These are phyloP conservation scores for Cherax quadricarinatus DNA, from an alignment of 1,140 invertebrate genomes.

Conservation along the genomic window DNA sequence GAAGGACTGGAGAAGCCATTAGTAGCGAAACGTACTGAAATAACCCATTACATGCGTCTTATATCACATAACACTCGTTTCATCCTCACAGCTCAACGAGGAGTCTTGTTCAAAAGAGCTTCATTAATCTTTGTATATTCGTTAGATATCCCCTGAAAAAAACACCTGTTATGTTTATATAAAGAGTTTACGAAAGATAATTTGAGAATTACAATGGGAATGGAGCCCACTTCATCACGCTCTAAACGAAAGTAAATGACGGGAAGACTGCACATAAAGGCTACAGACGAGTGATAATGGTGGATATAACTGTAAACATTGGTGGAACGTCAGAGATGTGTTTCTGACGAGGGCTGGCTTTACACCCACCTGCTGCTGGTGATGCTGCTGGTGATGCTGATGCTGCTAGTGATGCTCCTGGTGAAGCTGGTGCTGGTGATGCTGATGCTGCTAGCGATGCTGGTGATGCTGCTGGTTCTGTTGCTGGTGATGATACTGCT, in stretches of 20 bases:
- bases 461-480: not conserved
- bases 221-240: constrained; percentile 59
- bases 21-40: too few relatives aligned
- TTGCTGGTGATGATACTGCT: not conserved
- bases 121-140: constrained; percentile 63
- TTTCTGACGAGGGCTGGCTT: constrained; percentile 47
- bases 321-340: constrained; percentile 61
- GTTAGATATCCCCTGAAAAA: constrained; percentile 43
- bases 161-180: constrained; percentile 53
- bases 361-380: not conserved
- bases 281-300: constrained; percentile 65
- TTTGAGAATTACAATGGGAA: constrained; percentile 67
- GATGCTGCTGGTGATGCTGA: too few relatives aligned
- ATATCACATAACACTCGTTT: constrained; percentile 15
- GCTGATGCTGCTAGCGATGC: too few relatives aligned
- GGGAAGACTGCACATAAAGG: constrained; percentile 65
- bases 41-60: too few relatives aligned
- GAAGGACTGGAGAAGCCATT: too few relatives aligned
- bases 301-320: constrained; percentile 61
- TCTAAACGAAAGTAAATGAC: constrained; percentile 68
- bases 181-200: constrained; percentile 66
- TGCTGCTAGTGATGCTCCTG: too few relatives aligned
- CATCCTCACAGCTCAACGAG: constrained; percentile 35
- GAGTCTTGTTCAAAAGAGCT: constrained; percentile 31
- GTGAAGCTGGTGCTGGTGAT: too few relatives aligned